Conservation (phyloP, 2,797 vertebrate species). For the Chaetodon trifasciatus region DNA sequence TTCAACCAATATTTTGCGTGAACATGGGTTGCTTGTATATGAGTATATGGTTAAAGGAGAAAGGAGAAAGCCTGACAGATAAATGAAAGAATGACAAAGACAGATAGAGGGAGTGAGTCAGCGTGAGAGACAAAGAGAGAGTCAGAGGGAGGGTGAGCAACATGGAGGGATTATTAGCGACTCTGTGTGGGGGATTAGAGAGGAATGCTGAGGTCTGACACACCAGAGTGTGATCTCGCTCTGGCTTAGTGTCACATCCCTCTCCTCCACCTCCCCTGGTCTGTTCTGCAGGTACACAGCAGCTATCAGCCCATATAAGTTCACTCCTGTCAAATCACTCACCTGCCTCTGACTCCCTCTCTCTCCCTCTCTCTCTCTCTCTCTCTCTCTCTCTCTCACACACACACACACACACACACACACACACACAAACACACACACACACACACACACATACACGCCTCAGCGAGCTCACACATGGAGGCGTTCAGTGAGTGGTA, state of each 20-base stretch:
- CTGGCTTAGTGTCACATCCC: slow-evolving; percentile 73
- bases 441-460: slow-evolving; percentile 34
- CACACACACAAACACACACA: slow-evolving; percentile 36
- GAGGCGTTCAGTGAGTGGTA: slow-evolving; percentile 58
- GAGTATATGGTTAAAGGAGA: slow-evolving; percentile 4
- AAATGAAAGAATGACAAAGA: slow-evolving; percentile 49
- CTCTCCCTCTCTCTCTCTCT: no score
- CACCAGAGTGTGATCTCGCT: slow-evolving; percentile 67
- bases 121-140: slow-evolving; percentile 49
- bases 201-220: slow-evolving; percentile 75
- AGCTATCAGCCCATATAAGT: slow-evolving; percentile 26
- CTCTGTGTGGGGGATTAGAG: slow-evolving; percentile 69
- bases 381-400: no score
- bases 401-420: slow-evolving; percentile 30
- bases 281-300: slow-evolving; percentile 52
- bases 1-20: slow-evolving; percentile 3
- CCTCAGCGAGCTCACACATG: slow-evolving; percentile 43
- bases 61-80: slow-evolving; percentile 32
- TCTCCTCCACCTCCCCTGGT: slow-evolving; percentile 47
- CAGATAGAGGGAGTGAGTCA: slow-evolving; percentile 48
- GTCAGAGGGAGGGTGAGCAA: slow-evolving; percentile 54
- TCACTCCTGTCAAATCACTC: slow-evolving; percentile 56
- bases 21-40: neutral
- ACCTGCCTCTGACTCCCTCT: slow-evolving; percentile 25
- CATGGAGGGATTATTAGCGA: slow-evolving; percentile 75